These are phyloP conservation scores for Rachycentron canadum DNA, from an alignment of 2,797 vertebrate genomes.

Conservation along the genomic window DNA sequence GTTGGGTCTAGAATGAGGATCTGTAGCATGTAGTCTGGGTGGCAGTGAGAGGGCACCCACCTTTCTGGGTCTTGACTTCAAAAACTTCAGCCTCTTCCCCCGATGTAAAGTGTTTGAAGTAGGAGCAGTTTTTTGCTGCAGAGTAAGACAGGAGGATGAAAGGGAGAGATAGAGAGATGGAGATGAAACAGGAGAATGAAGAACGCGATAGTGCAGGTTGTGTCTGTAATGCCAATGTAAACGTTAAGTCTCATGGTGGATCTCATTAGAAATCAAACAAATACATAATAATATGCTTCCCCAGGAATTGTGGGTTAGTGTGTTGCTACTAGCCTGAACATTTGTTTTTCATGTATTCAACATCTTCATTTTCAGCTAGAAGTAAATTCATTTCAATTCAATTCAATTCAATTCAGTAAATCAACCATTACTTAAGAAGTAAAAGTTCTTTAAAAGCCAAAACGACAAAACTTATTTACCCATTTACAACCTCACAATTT, in stretches of 20 bases:
- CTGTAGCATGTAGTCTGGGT: not conserved
- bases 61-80: constrained; percentile 97
- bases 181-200: constrained; percentile 59
- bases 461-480: not conserved
- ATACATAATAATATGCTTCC: not conserved
- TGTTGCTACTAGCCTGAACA: not conserved
- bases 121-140: constrained; percentile 94
- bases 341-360: not conserved
- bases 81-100: constrained; percentile 95
- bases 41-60: constrained; percentile 78
- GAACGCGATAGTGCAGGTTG: constrained; percentile 49
- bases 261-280: not conserved
- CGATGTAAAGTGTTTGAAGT: constrained; percentile 98
- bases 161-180: constrained; percentile 14
- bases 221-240: constrained; percentile 15
- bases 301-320: not conserved
- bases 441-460: not conserved
- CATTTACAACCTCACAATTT: not conserved
- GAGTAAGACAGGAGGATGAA: constrained; percentile 23
- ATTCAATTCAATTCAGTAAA: no score
- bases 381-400: no score
- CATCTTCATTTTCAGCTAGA: not conserved
- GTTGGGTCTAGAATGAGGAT: not conserved
- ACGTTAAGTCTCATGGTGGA: not conserved
- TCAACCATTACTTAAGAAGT: not conserved